Conservation (phyloP, 35 echinoderm and acorn worm genomes). For the Ophioderma brevispina region DNA sequence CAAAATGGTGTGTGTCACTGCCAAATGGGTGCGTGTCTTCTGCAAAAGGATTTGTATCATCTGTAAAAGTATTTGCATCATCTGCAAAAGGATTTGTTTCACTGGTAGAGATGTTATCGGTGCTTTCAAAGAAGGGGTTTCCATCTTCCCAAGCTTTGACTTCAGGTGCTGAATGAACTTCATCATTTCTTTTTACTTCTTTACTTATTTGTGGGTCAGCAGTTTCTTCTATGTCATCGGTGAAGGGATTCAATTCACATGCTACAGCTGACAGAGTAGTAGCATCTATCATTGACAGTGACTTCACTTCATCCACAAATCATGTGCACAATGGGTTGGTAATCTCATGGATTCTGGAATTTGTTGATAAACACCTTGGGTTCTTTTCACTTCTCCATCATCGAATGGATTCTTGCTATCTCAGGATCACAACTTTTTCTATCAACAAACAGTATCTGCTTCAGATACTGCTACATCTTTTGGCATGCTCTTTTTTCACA, state of each 20-base stretch:
- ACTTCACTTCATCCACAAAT: no score
- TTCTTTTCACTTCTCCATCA: no score
- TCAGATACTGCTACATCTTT: not conserved
- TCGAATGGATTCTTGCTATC: not conserved
- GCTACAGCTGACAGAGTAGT: no score
- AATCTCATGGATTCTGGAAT: no score
- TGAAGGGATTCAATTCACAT: not conserved
- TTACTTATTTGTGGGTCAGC: not conserved
- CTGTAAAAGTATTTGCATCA: not conserved
- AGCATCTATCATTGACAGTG: no score
- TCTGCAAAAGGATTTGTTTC: not conserved
- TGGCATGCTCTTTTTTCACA: no score
- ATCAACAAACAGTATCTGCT: not conserved
- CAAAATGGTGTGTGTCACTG: not conserved
- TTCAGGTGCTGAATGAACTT: no score
- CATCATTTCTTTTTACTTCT: not conserved
- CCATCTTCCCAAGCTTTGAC: not conserved
- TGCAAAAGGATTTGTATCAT: not conserved
- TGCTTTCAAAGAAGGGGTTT: not conserved
- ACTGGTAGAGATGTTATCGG: not conserved
- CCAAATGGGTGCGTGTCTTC: not conserved
- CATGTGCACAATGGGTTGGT: no score
- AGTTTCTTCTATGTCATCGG: no score
- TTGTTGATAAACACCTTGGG: no score
- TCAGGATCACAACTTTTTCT: not conserved